A percentile compares a stretch with the other conserved stretches of the same genome.
Conservation (phyloP, 2,113 vertebrate species). For the Cinclus cinclus region DNA sequence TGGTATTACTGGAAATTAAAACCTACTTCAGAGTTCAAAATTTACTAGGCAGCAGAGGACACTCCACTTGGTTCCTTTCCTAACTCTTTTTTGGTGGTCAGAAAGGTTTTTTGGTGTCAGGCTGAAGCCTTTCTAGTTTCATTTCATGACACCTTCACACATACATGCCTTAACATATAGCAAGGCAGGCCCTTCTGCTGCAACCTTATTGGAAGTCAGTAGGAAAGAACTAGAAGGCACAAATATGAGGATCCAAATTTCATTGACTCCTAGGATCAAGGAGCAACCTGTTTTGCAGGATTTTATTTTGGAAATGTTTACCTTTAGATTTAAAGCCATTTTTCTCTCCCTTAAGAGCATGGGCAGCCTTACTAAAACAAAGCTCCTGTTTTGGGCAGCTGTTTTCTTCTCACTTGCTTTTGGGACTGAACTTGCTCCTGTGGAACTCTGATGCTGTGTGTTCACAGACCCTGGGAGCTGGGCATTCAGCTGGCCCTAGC, state of each 20-base stretch:
- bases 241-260: neutral
- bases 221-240: neutral
- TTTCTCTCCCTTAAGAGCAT: neutral
- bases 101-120: neutral
- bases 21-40: fast-evolving
- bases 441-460: neutral
- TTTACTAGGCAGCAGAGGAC: neutral
- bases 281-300: neutral
- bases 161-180: fast-evolving
- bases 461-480: neutral
- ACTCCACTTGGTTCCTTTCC: neutral
- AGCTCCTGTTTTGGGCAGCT: fast-evolving
- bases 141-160: neutral
- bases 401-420: neutral
- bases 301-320: neutral
- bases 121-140: neutral
- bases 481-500: too few relatives aligned
- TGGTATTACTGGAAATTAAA: neutral
- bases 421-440: neutral
- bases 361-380: neutral
- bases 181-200: neutral
- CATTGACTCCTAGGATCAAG: neutral
- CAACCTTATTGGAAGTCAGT: neutral
- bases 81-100: neutral
- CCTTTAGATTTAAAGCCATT: neutral